Percentiles rank a stretch among this genome's conserved stretches.
Conservation (phyloP, 2,113 vertebrate genomes). For the Ivindomyrus marchei region DNA sequence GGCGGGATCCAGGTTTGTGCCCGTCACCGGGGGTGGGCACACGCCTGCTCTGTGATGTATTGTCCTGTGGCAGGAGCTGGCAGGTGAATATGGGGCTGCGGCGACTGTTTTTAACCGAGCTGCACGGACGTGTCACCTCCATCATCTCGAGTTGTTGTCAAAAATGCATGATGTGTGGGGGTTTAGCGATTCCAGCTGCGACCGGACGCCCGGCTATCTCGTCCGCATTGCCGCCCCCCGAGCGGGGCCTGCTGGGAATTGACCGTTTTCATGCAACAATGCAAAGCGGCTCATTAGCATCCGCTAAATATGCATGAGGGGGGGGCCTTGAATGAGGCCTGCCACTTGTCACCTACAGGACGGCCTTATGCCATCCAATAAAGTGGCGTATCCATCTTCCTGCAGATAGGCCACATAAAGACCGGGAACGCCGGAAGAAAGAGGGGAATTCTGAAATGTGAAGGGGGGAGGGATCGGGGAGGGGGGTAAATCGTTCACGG, state of each 20-base stretch:
- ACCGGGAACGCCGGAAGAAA: slow-evolving; percentile 68
- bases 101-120: slow-evolving; percentile 47
- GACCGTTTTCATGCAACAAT: slow-evolving; percentile 95
- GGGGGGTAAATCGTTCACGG: slow-evolving; percentile 72
- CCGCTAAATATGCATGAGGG: slow-evolving; percentile 99
- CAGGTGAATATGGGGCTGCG: slow-evolving; percentile 54
- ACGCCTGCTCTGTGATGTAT: slow-evolving; percentile 40
- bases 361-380: slow-evolving; percentile 96
- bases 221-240: slow-evolving; percentile 66
- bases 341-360: slow-evolving; percentile 82
- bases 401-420: slow-evolving; percentile 76
- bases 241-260: slow-evolving; percentile 75
- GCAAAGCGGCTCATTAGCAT: slow-evolving; percentile 98
- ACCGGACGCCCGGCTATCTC: slow-evolving; percentile 59
- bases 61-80: slow-evolving; percentile 46
- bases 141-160: slow-evolving; percentile 38
- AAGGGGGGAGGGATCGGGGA: slow-evolving; percentile 44
- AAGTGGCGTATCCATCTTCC: slow-evolving; percentile 86
- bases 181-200: slow-evolving; percentile 57
- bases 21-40: slow-evolving; percentile 18
- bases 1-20: slow-evolving; percentile 31
- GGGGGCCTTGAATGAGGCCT: slow-evolving; percentile 80
- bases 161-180: slow-evolving; percentile 38
- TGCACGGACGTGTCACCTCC: slow-evolving; percentile 36
- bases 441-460: slow-evolving; percentile 78